Base-by-base conservation (phyloP, 1,140 invertebrate genomes). In the Drosophila tropicalis region DNA sequence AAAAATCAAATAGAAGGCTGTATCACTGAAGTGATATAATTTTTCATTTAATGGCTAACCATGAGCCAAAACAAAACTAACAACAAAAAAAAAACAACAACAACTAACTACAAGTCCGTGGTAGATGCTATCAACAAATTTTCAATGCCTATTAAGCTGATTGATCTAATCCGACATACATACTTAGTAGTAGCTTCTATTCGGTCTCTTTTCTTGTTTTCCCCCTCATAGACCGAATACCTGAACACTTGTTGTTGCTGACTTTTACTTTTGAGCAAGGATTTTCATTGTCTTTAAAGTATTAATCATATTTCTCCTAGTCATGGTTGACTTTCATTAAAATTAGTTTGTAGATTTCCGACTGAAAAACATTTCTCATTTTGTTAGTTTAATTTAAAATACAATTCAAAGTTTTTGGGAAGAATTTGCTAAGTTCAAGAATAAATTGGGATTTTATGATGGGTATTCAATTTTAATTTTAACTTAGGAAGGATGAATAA, bases 11-110 rank as follows among this genome's bases (percentile, higher is more conserved):
- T 73, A 84, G 79, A 65, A 65, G 55, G 39, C 67, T 62, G 75
- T 73, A 41, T 65, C 79, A 60, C 65, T 68, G 70, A 34, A 72
- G 13, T 62, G 32, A 62, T 74, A 67, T 70, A 79, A 68, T 87
- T 87, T 72, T 79, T 29, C 58, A 70, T 68, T 71, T 67, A 65
- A 69, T 29, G 39, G 40, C 25, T 19, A 57, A 19, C 56, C 58
- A 65, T 25, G 36, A 44, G 47, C 36, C 22, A 61, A 64, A 64
- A 65, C 63, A 51, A 67, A 60, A 10, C 19, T 19, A 70, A 34
- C 19, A 40, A 25, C 36, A 40, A 10, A 10, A 13, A 58, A 44
- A 58, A 47, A 56, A n/a, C n/a, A n/a, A n/a, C n/a, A 47, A 47
- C 34, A 15, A 15, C 0, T 60, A 41, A 29, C 64, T 40, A 72